Percentiles rank a stretch among this genome's conserved stretches.
phyloP scores from a whole-genome alignment of 2,113 vertebrate genomes.

The Microcebus tavaratra region DNA sequence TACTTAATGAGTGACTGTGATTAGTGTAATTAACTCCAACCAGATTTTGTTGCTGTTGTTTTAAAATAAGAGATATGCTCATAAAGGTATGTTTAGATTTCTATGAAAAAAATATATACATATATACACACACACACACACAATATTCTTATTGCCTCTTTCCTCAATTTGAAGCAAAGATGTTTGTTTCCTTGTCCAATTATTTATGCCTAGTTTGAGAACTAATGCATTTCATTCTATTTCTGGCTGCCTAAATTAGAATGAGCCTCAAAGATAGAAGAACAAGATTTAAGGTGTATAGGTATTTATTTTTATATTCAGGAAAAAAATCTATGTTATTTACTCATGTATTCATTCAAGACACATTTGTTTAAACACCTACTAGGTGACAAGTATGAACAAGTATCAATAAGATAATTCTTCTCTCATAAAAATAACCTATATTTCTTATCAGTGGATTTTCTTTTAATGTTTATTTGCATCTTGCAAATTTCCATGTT shows the following conservation, averaged over 20 bases:
- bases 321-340: not conserved
- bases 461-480: not conserved
- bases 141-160: not conserved
- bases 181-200: not conserved
- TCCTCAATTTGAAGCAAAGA: not conserved
- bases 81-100: not conserved
- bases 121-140: fast-evolving
- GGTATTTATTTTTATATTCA: not conserved
- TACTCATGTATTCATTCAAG: not conserved
- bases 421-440: not conserved
- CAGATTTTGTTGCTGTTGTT: not conserved
- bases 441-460: not conserved
- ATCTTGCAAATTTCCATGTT: not conserved
- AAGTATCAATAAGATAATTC: not conserved
- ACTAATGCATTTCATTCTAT: not conserved
- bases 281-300: not conserved
- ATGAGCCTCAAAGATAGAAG: not conserved
- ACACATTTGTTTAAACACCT: not conserved
- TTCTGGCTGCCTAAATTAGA: not conserved
- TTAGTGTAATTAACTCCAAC: not conserved
- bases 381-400: not conserved
- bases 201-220: not conserved
- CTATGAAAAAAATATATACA: not conserved
- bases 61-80: not conserved
- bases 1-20: not conserved